These are phyloP conservation scores for Syritta pipiens DNA, from an alignment of 2,888 invertebrate species.

Conservation along the genomic window DNA sequence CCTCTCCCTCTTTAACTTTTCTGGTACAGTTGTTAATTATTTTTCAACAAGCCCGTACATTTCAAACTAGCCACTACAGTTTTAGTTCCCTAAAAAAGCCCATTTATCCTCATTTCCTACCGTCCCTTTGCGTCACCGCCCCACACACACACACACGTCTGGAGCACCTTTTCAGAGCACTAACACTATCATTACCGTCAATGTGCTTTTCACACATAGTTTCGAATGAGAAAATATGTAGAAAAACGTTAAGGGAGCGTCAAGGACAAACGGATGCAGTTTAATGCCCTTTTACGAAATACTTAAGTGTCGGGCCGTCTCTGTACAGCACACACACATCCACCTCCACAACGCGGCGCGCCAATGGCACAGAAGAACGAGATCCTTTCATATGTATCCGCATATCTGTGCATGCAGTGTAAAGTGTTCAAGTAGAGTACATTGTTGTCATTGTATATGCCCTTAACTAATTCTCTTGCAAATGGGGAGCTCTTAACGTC, in stretches of 20 bases:
- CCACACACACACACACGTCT: no score
- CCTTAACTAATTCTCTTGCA: slow-evolving; percentile 35
- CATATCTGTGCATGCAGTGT: slow-evolving; percentile 4
- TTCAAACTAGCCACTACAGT: no score
- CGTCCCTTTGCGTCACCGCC: no score
- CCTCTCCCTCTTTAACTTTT: no score
- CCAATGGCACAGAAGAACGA: background rate
- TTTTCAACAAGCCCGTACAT: no score
- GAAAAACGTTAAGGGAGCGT: background rate
- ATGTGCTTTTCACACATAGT: background rate
- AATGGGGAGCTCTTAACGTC: slow-evolving; percentile 29
- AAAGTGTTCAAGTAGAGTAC: slow-evolving; percentile 38
- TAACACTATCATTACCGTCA: background rate
- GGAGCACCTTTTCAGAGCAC: slow-evolving; percentile 2
- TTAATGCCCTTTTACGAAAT: slow-evolving; percentile 38
- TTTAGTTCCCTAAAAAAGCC: no score
- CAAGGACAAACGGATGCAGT: slow-evolving; percentile 38
- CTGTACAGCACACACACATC: background rate
- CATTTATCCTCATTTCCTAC: no score
- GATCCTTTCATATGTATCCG: slow-evolving; percentile 3
- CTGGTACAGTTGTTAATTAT: no score
- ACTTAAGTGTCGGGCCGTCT: no score
- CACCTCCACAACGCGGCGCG: background rate
- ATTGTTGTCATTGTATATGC: slow-evolving; percentile 39
- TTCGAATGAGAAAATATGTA: background rate